Evolutionary conservation across 2,113 vertebrate species (phyloP), one percentile per base, ranked within the genome.

Genomic region (Vulpes lagopus): DNA sequence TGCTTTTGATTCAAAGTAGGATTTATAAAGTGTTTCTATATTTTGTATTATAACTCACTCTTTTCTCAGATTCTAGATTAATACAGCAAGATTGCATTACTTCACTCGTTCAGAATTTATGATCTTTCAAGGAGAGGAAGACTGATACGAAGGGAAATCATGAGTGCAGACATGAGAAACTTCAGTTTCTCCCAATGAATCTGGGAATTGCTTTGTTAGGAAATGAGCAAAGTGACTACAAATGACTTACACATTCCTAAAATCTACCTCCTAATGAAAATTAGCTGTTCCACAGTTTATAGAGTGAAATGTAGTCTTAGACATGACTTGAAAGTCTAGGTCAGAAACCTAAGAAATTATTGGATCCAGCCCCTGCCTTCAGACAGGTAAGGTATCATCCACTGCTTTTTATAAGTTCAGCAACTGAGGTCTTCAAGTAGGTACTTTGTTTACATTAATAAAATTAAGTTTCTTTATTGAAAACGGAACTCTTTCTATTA

Each of bases 1-100:
- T 95, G 60, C 35, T 90, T 96, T 87, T 89, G 16, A 84, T 38
- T 94, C 38, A 76, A 96, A 80, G 23, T 71, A 89, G 85, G 55
- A 59, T 60, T n/a, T 81, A 60, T 38, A 76, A 88, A 94, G 11
- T 3, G 3, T 86, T 92, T 49, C 35, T 90, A 11, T 62, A 32
- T 4, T 84, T 93, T 95, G 7, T 32, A 83, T 92, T 94, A 32
- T 49, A 49, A 76, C 8, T 89, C 12, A 32, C 5, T 69, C 35
- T 67, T 49, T 83, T 65, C 59, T 67, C 55, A 35, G 67, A 89
- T 51, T 96, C 16, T 17, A 94, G 49, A 8, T 64, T 96, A 71
- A 27, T 55, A n/a, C 9, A 59, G 27, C 62, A 87, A 97, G 57
- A 80, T n/a, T 20, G 4, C 27, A 59, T 88, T 65, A 78, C 6